Evolutionary conservation across 2,797 vertebrate genomes (phyloP).

Genomic region (Lepus oiostolus): DNA sequence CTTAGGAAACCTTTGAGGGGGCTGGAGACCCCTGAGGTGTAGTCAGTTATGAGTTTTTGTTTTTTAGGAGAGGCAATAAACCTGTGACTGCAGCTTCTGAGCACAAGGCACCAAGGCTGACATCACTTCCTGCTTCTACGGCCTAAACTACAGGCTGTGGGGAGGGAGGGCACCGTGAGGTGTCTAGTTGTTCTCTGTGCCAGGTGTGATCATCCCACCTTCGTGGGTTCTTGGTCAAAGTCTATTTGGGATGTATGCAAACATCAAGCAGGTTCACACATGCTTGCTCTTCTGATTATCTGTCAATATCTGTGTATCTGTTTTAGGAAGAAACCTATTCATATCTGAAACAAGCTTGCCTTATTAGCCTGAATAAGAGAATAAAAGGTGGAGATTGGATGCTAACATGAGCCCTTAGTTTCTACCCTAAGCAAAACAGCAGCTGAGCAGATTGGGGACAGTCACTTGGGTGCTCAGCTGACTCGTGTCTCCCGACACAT

Average conservation of each 20-base stretch:
- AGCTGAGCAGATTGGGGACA: not conserved
- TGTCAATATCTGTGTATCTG: not conserved
- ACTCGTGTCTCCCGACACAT: accelerated
- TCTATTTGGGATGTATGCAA: not conserved
- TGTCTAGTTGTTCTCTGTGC: not conserved
- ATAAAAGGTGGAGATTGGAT: not conserved
- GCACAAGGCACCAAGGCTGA: not conserved
- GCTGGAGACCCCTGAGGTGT: not conserved
- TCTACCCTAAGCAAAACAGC: not conserved
- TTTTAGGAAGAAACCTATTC: not conserved
- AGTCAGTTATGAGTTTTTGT: not conserved
- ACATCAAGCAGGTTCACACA: not conserved
- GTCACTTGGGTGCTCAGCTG: not conserved
- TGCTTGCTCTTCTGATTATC: not conserved
- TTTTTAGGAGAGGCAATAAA: not conserved
- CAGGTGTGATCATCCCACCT: not conserved
- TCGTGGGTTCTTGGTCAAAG: not conserved
- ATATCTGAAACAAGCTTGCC: conserved; percentile 8
- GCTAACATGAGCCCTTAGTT: not conserved
- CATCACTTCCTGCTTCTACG: not conserved
- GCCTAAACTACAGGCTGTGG: not conserved
- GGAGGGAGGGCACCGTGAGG: too few species aligned
- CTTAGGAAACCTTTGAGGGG: not conserved
- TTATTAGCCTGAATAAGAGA: not conserved
- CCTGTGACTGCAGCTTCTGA: not conserved